These are phyloP conservation scores for Columba janthina DNA, from an alignment of 2,113 vertebrate species.

Conservation along the genomic window DNA sequence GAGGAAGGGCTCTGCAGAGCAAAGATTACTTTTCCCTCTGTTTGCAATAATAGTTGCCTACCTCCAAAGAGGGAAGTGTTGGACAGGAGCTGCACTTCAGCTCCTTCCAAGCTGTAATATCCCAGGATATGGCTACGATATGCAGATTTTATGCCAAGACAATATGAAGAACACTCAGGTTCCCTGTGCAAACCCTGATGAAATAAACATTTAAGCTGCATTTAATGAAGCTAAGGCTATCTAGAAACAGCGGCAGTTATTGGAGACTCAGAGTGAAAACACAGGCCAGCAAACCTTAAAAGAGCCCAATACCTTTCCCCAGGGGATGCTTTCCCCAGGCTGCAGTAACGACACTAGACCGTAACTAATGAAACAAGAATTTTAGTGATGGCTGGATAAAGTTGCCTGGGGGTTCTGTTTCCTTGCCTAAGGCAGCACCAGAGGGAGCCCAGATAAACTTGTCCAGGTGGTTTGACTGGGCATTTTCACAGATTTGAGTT, in stretches of 20 bases:
- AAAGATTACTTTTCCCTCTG: neutral
- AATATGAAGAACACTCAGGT: neutral
- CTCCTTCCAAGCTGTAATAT: neutral
- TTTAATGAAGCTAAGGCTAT: neutral
- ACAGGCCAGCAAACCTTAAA: neutral
- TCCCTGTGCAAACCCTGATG: neutral
- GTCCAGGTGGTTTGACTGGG: neutral
- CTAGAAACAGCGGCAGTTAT: neutral
- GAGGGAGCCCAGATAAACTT: neutral
- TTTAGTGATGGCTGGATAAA: neutral
- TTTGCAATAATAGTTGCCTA: accelerated
- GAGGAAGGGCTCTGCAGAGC: neutral
- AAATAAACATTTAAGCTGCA: neutral
- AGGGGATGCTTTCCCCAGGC: neutral
- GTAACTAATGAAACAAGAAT: neutral
- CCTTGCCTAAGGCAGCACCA: neutral
- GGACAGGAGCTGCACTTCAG: neutral
- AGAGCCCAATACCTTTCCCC: neutral
- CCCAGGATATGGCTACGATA: neutral
- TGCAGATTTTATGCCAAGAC: neutral
- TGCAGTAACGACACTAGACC: neutral
- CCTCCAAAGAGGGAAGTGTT: neutral
- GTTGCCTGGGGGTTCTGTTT: neutral
- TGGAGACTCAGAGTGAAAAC: neutral
- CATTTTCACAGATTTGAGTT: neutral